Base-by-base conservation (phyloP, 2,888 invertebrate genomes). In the Leptopilina drosophilae region DNA sequence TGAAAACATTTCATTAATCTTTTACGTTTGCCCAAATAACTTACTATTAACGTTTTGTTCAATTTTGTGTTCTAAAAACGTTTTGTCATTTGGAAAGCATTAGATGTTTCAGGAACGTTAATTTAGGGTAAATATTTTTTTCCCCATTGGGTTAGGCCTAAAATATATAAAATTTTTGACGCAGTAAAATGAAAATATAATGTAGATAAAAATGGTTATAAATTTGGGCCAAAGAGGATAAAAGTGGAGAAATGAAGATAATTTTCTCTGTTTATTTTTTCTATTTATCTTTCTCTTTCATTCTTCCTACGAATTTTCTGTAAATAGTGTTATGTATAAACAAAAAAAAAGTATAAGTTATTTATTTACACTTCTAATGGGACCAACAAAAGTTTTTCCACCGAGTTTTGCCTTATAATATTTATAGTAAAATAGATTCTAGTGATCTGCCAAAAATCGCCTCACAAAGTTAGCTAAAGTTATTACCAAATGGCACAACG, bases 371-470 rank as follows among this genome's bases (percentile, higher is more conserved):
- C 83, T 86, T 87, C 87, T 87, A 91, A 90, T 88, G 90, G 89
- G 91, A 91, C 90, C 91, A 91, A 91, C 89, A 89, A 89, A 91
- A 33, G 33, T 33, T 86, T 91, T 92, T 92, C 91, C 92, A 92
- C 91, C 92, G 91, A 92, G 90, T 91, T 91, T 88, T 90, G 87
- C 89, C 89, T 90, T 91, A 91, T 89, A 20, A 85, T 20, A 62
- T 15, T 62, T n/a, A 62, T 62, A 83, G 84, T 67, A 69, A 20
- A 20, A 84, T 89, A 90, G 88, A 88, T 87, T 81, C 87, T 89
- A 91, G 90, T 89, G 85, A 86, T 87, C 91, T 91, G 91, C 90
- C 91, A 88, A 82, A 86, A 87, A 90, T 90, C 89, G 88, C 87
- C 90, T 87, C 86, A 86, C 87, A 87, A 86, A 83, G 86, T 87